Conservation (phyloP, 2,113 vertebrate species). For the Macroglossus sobrinus region DNA sequence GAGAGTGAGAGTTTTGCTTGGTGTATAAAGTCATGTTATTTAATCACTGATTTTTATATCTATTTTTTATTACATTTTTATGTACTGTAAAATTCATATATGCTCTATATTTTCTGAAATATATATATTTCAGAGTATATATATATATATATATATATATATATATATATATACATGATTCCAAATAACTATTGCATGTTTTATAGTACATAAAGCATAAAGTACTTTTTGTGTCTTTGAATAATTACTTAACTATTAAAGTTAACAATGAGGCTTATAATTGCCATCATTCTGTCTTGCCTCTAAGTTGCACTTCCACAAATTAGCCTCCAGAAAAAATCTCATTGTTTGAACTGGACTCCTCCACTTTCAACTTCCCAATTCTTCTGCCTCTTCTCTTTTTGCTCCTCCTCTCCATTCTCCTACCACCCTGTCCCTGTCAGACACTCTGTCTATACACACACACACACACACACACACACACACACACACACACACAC, state of each 20-base stretch:
- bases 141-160: too few species aligned
- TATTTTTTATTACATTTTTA: not conserved
- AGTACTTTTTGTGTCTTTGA: not conserved
- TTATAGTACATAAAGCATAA: not conserved
- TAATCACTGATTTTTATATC: not conserved
- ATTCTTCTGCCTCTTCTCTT: not conserved
- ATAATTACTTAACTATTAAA: not conserved
- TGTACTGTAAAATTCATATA: not conserved
- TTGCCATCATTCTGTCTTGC: not conserved
- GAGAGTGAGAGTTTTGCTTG: not conserved
- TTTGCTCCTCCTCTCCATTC: fast-evolving
- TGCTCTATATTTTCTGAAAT: not conserved
- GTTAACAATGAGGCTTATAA: not conserved
- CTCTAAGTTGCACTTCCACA: not conserved
- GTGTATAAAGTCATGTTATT: not conserved
- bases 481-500: not conserved
- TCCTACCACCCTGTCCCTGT: not conserved
- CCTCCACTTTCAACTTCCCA: not conserved
- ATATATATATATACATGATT: not conserved
- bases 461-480: not conserved
- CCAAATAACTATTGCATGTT: not conserved
- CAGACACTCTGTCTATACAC: not conserved
- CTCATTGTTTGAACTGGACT: not conserved
- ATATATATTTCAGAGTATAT: not conserved
- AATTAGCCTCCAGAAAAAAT: not conserved